phyloP scores from a whole-genome alignment of 2,113 vertebrate species.

The Neolamprologus cancellatus region DNA sequence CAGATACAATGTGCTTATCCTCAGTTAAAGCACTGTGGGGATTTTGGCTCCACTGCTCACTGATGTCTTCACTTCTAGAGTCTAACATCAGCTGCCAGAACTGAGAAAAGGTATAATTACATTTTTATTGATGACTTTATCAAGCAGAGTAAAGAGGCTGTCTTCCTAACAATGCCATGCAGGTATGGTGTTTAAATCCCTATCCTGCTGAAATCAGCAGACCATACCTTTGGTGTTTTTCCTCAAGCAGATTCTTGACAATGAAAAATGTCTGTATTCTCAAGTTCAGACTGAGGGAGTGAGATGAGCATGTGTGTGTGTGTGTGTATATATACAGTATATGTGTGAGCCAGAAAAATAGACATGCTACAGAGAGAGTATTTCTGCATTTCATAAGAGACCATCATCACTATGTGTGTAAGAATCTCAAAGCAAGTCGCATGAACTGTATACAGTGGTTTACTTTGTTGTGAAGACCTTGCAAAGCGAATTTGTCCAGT shows the following conservation, averaged over 20 bases:
- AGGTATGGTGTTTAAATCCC: constrained; percentile 60
- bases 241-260: constrained; percentile 68
- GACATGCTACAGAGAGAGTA: not conserved
- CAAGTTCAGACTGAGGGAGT: constrained; percentile 21
- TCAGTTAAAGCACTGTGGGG: constrained; percentile 1
- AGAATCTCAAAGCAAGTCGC: not conserved
- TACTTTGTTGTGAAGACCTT: not conserved
- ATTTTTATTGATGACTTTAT: constrained; percentile 56
- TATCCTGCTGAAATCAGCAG: constrained; percentile 74
- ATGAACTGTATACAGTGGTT: not conserved
- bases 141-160: constrained; percentile 25
- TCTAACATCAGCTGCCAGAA: constrained; percentile 22
- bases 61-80: constrained; percentile 23
- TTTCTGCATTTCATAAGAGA: not conserved
- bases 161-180: constrained; percentile 34
- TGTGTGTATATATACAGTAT: not conserved
- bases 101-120: constrained; percentile 26
- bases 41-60: constrained; percentile 22
- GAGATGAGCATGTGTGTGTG: not conserved
- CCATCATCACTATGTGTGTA: not conserved
- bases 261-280: constrained; percentile 71
- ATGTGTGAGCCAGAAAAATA: not conserved
- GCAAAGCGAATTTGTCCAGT: constrained; percentile 15
- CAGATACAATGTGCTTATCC: constrained; percentile 17
- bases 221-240: constrained; percentile 55